Conservation (phyloP, 2,888 invertebrate species). For the Stenodera caucasica region DNA sequence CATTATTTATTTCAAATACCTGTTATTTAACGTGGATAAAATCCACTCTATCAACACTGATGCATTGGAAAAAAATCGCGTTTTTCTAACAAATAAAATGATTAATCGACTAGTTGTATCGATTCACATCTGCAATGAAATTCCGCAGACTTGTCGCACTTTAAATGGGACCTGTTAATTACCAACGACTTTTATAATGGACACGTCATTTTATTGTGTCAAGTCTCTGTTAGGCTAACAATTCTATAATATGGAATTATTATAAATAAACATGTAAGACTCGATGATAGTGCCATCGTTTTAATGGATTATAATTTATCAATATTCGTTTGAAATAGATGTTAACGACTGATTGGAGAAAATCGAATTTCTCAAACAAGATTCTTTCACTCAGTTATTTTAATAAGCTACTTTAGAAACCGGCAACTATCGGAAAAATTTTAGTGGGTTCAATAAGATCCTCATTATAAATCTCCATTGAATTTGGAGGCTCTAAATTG, state of each 20-base stretch:
- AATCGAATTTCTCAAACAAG: no score
- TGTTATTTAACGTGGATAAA: no score
- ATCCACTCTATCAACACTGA: no score
- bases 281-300: no score
- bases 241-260: no score
- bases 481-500: not conserved
- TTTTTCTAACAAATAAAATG: slow-evolving; percentile 13
- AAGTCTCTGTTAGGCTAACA: no score
- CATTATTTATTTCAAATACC: no score
- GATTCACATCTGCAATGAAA: slow-evolving; percentile 30
- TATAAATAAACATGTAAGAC: no score
- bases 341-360: no score
- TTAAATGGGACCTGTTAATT: slow-evolving; percentile 32
- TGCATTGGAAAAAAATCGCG: no score
- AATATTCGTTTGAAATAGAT: no score
- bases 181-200: slow-evolving; percentile 27
- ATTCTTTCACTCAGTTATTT: slow-evolving; percentile 1
- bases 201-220: slow-evolving; percentile 22
- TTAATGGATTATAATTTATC: no score
- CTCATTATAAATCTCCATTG: slow-evolving; percentile 18
- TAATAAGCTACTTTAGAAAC: not conserved
- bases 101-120: slow-evolving; percentile 24
- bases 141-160: slow-evolving; percentile 32
- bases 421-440: slow-evolving; percentile 17
- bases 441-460: slow-evolving; percentile 20